Percentiles rank a stretch among this genome's conserved stretches.
These are phyloP conservation scores for Limosa lapponica DNA, from an alignment of 2,797 vertebrate species.

Conservation along the genomic window DNA sequence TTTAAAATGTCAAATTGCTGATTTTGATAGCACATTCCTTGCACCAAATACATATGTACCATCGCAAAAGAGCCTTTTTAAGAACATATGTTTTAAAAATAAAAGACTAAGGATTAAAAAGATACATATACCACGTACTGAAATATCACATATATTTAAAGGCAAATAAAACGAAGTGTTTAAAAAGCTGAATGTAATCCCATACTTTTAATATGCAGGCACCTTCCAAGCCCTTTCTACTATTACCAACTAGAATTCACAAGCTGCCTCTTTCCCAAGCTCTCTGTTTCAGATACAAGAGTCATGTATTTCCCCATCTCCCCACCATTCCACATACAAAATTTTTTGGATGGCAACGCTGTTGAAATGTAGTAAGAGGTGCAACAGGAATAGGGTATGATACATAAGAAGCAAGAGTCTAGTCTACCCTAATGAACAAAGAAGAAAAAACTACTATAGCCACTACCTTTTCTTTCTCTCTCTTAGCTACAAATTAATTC, in stretches of 20 bases:
- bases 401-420: neutral
- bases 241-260: neutral
- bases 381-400: neutral
- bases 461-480: neutral
- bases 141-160: neutral
- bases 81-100: neutral
- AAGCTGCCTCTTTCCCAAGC: neutral
- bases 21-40: neutral
- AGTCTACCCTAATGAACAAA: neutral
- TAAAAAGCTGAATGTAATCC: neutral
- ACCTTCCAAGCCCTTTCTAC: neutral
- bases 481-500: neutral
- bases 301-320: neutral
- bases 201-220: neutral
- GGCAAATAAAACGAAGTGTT: neutral
- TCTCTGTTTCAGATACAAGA: neutral
- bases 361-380: neutral
- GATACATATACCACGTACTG: neutral
- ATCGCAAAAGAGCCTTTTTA: neutral
- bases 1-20: neutral
- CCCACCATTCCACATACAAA: neutral
- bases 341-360: neutral
- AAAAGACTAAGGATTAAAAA: neutral
- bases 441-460: neutral
- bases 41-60: neutral